Evolutionary conservation across 1,140 invertebrate genomes (phyloP), one percentile per base, ranked within the genome.

Genomic region (Lysiphlebus fabarum): DNA sequence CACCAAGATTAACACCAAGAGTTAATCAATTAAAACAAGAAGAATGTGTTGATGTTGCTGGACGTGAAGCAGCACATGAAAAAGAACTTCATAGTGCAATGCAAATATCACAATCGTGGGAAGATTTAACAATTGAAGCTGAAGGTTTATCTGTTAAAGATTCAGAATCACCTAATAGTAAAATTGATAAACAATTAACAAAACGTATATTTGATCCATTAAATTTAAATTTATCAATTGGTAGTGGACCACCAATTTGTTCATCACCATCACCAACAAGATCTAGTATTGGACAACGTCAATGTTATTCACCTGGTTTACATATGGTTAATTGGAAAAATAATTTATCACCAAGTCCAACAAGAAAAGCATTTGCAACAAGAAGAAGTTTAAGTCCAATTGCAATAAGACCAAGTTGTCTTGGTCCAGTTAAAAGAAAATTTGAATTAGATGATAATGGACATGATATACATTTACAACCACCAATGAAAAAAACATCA

Each of bases 31-130:
- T 96, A 43, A 83, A 91, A 54, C 87, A 91, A 64, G 92, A 95
- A 80, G 92, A 95, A 79, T 91, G 90, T 70, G 86, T 90, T 33
- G 91, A 93, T 72, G 83, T 90, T 4, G 84, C 82, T 66, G 89
- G 90, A 67, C 81, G 91, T 51, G 93, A 95, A 79, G 87, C 89
- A 44, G 91, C 90, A n/a, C 91, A 93, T 76, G 92, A 96, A 81
- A 84, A 88, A 48, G 91, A 94, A 79, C 84, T 92, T 53, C 90
- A 93, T 70, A 88, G 87, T 69, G 87, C 90, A 62, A 91, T 95
- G 83, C 89, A 91, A 74, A 93, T 95, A 77, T 93, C 91, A 2
- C 91, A 91, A 71, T 93, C 91, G 12, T 93, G 90, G 84, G 91
- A 94, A 75, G 91, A 94, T 78, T 81, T 95, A 5, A 88, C 88